Percentiles rank a stretch among this genome's conserved stretches.
Evolutionary conservation across 2,113 vertebrate genomes (phyloP).

Genomic region (Phylloscopus trochiloides): DNA sequence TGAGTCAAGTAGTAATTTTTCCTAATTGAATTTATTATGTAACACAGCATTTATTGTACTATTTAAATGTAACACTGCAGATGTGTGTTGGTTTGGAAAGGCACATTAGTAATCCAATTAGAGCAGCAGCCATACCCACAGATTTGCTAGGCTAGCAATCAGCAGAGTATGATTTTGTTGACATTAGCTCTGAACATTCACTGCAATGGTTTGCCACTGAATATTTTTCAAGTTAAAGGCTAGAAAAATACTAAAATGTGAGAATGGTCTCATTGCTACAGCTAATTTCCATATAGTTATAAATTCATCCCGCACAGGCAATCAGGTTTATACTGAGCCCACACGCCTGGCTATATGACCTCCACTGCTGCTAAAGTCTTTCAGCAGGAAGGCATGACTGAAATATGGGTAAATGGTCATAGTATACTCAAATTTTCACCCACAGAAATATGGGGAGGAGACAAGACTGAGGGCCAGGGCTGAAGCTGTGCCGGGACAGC

Average conservation of each 20-base stretch:
- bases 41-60: not conserved
- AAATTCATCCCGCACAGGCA: not conserved
- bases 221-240: conserved; percentile 11
- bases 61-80: not conserved
- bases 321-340: not conserved
- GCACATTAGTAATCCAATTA: conserved; percentile 26
- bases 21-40: not conserved
- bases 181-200: not conserved
- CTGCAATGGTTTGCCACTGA: not conserved
- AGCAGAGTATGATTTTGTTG: not conserved
- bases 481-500: not conserved
- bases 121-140: not conserved
- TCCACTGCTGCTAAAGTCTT: not conserved
- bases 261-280: not conserved
- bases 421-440: not conserved
- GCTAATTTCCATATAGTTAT: not conserved
- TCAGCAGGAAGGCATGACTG: not conserved
- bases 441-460: not conserved
- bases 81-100: not conserved
- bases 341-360: not conserved
- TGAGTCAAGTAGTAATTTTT: not conserved
- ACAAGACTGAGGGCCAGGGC: not conserved
- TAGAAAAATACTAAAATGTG: not conserved
- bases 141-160: not conserved
- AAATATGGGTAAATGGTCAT: not conserved